Base-by-base conservation (phyloP, 2,113 vertebrate genomes). In the Bombycilla garrulus region DNA sequence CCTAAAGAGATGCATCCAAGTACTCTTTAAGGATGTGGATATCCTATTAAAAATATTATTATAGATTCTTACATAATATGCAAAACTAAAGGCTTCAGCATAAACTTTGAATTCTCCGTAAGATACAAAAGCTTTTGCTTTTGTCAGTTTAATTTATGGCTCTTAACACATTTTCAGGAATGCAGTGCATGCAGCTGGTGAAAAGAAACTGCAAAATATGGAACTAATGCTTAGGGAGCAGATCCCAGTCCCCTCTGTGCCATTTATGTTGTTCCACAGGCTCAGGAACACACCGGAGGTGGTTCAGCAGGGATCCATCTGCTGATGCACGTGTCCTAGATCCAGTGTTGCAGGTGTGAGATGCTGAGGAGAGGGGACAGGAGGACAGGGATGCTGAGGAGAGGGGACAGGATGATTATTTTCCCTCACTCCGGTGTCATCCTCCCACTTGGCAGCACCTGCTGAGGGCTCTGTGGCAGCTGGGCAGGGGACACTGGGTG, bases 251-350 rank as follows among this genome's bases (percentile, higher is more conserved):
- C 20, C 10, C 44, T 42, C 25, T 57, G 4, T 28, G 28, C 5
- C 20, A 6, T 28, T 64, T 17, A 3, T 1, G 6, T 7, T 35
- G 29, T 7, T 14, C 48, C 64, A 29, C 28, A 21, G 36, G 13
- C 28, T 76, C 5, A 19, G 5, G 24, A 38, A 38, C 26, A 64
- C 16, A 4, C 6, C 2, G 3, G 13, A 58, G 57, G 9, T 35
- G 4, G 5, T 19, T 47, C 38, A 70, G 35, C 53, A 70, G 50
- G 28, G 56, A 35, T 58, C 3, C 5, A 4, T 31, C 17, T 35
- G 33, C 20, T 45, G 47, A 4, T 50, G 51, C 2, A 5, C 0
- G 0, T 33, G 38, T 2, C 1, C 8, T 12, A 15, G 40, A 25
- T 38, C 38, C 38, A n/a, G n/a, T n/a, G n/a, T n/a, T n/a, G n/a